Conservation (phyloP, 2,888 invertebrate genomes). For the Thecocarcelia acutangulata region DNA sequence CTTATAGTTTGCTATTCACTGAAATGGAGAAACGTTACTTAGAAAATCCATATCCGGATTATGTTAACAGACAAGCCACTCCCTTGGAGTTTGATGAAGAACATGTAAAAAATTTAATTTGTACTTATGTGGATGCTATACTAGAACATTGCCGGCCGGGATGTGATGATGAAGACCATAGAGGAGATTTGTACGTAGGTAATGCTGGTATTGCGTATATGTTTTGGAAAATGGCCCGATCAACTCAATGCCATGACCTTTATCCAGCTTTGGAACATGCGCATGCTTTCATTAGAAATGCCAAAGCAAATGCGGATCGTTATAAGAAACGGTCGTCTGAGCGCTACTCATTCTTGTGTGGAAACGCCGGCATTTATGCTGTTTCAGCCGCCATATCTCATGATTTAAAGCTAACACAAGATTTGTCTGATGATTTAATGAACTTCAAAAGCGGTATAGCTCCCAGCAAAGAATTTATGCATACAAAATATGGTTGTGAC, state of each 20-base stretch:
- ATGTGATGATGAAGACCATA: constrained; percentile 76
- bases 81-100: constrained; percentile 76
- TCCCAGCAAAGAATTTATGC: constrained; percentile 83
- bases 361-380: constrained; percentile 89
- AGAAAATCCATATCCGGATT: constrained; percentile 80
- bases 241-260: constrained; percentile 80
- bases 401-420: constrained; percentile 81
- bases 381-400: constrained; percentile 85
- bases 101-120: constrained; percentile 79
- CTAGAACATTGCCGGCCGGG: constrained; percentile 78
- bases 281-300: constrained; percentile 85
- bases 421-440: constrained; percentile 79
- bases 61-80: constrained; percentile 73
- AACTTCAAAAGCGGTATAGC: constrained; percentile 79
- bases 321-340: constrained; percentile 83
- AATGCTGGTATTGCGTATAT: constrained; percentile 86
- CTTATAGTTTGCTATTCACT: background rate
- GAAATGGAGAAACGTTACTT: constrained; percentile 79
- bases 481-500: constrained; percentile 87
- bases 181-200: constrained; percentile 81
- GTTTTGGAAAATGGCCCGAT: constrained; percentile 87
- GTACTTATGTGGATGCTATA: constrained; percentile 80
- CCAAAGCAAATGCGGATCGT: constrained; percentile 83
- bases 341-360: constrained; percentile 88
- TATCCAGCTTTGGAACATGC: constrained; percentile 84